phyloP scores from a whole-genome alignment of 1,140 invertebrate genomes.

The Sminthurinus signatus region DNA sequence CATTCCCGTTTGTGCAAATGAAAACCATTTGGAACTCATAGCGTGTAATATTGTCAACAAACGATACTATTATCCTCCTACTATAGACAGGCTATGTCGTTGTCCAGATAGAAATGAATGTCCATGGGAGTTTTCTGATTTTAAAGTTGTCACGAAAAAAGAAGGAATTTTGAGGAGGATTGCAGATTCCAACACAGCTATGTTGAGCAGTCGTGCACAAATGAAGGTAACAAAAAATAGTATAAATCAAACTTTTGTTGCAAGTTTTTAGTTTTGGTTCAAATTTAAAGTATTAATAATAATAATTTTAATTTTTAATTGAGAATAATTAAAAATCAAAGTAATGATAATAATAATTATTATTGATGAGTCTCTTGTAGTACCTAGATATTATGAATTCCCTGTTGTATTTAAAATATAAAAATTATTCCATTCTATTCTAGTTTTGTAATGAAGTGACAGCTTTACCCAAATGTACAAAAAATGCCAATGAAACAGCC shows the following conservation, averaged over 20 bases:
- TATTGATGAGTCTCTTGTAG: too few species aligned
- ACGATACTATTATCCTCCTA: slow-evolving; percentile 51
- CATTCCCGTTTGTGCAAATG: slow-evolving; percentile 47
- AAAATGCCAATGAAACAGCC: slow-evolving; percentile 42
- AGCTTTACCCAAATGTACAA: slow-evolving; percentile 29
- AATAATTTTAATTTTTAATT: too few species aligned
- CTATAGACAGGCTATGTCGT: slow-evolving; percentile 52
- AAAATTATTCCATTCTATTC: too few species aligned
- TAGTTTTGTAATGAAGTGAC: slow-evolving; percentile 41
- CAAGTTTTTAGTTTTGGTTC: background rate
- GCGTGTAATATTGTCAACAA: slow-evolving; percentile 53
- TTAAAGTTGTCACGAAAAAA: background rate
- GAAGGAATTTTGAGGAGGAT: slow-evolving; percentile 16
- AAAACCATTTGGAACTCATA: background rate
- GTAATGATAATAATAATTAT: too few species aligned
- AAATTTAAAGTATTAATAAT: background rate
- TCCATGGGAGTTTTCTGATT: slow-evolving; percentile 47
- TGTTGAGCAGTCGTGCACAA: slow-evolving; percentile 50
- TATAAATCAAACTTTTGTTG: too few species aligned
- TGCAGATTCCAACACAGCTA: slow-evolving; percentile 45
- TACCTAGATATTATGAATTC: too few species aligned
- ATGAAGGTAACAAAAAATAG: slow-evolving; percentile 53
- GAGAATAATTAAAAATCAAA: too few species aligned
- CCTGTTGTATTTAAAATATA: too few species aligned
- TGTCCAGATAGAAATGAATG: slow-evolving; percentile 53